Percentiles rank a stretch among this genome's conserved stretches.
Evolutionary conservation across 2,888 invertebrate species (phyloP).

Genomic region (Anagyrus pseudococci): DNA sequence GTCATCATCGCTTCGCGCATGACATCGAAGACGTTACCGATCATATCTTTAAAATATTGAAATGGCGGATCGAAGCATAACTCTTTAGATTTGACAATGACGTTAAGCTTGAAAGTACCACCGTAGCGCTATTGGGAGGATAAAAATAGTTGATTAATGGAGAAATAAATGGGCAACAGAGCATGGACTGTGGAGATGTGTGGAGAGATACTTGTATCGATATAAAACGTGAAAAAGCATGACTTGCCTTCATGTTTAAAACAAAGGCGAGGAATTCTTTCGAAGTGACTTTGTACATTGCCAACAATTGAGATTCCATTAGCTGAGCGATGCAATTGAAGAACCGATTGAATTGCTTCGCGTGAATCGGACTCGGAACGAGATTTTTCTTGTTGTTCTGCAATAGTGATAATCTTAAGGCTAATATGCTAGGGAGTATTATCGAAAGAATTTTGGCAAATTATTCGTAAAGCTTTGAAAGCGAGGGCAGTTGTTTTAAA

Average conservation of each 20-base stretch:
- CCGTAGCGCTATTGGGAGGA: conserved; percentile 22
- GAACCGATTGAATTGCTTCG: conserved; percentile 76
- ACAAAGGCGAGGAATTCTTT: conserved; percentile 79
- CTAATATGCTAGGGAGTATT: not conserved
- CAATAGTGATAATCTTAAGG: too few species aligned
- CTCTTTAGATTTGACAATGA: conserved; percentile 68
- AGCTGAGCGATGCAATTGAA: conserved; percentile 85
- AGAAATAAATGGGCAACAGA: too few species aligned
- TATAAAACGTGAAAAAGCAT: conserved; percentile 9
- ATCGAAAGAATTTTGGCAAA: conserved; percentile 7
- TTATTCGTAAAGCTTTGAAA: not conserved
- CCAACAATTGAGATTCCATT: conserved; percentile 89
- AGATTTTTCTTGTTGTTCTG: conserved; percentile 73
- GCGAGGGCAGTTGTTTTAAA: not conserved
- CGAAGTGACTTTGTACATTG: conserved; percentile 81
- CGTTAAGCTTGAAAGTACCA: conserved; percentile 64
- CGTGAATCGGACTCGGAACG: conserved; percentile 74
- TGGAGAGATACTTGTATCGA: not conserved
- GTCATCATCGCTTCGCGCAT: conserved; percentile 77
- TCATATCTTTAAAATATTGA: conserved; percentile 75
- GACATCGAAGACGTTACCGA: conserved; percentile 75
- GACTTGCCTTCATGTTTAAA: conserved; percentile 73
- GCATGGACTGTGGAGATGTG: too few species aligned
- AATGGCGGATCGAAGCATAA: conserved; percentile 78
- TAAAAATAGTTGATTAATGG: not conserved